Evolutionary conservation across 2,113 vertebrate species (phyloP).

Genomic region (Haliaeetus leucogaster): DNA sequence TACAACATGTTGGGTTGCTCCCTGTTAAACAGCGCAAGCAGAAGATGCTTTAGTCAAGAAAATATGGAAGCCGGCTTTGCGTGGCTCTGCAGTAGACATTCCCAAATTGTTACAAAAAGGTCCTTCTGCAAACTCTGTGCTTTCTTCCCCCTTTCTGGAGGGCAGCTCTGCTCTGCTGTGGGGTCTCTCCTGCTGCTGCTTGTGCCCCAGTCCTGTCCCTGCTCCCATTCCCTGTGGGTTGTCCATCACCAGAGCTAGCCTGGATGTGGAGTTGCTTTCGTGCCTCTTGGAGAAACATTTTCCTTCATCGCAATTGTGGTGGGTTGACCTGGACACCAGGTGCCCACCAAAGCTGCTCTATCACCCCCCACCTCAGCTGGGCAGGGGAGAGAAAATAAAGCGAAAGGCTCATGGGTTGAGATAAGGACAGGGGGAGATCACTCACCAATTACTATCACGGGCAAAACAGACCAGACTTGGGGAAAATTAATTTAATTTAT

Average conservation of each 20-base stretch:
- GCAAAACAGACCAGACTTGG: background rate
- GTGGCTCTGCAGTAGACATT: background rate
- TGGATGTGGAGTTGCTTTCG: background rate
- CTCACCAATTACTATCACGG: background rate
- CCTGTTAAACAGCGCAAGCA: background rate
- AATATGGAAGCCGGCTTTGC: background rate
- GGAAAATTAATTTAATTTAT: background rate
- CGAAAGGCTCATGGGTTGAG: fast-evolving
- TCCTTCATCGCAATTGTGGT: background rate
- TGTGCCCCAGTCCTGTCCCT: background rate
- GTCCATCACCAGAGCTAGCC: background rate
- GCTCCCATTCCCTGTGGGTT: background rate
- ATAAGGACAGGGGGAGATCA: background rate
- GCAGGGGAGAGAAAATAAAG: background rate
- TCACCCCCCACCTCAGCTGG: background rate
- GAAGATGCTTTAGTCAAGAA: background rate
- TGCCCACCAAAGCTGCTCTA: background rate
- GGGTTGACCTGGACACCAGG: background rate
- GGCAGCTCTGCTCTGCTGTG: background rate
- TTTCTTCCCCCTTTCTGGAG: background rate
- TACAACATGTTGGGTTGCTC: background rate
- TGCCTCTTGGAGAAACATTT: background rate
- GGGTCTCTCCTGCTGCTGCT: background rate
- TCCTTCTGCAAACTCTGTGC: background rate
- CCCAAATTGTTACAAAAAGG: background rate